Conservation (phyloP, 2,113 vertebrate species). For the Pyrgilauda ruficollis region DNA sequence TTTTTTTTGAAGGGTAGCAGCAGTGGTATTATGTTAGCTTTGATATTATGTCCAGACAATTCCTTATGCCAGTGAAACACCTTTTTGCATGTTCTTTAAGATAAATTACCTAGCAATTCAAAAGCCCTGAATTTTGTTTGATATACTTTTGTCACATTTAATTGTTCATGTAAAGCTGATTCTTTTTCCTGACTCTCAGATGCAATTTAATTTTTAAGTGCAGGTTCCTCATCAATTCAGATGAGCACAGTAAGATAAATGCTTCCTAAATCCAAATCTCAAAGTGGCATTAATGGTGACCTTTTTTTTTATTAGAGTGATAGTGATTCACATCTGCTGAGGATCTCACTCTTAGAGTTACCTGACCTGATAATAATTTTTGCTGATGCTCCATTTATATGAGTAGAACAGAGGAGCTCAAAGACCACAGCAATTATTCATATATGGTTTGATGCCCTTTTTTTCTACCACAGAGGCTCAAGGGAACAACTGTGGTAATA, state of each 20-base stretch:
- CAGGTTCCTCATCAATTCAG: background rate
- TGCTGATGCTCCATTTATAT: background rate
- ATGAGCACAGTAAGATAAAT: background rate
- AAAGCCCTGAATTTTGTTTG: background rate
- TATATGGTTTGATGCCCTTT: background rate
- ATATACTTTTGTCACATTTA: background rate
- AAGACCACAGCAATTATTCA: background rate
- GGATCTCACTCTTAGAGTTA: background rate
- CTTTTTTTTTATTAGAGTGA: background rate
- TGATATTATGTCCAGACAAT: background rate
- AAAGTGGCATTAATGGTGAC: background rate
- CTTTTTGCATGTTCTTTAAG: background rate
- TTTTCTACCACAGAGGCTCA: background rate
- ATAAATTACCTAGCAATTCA: background rate
- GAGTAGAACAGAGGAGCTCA: background rate
- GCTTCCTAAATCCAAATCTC: background rate
- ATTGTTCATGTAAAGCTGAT: background rate
- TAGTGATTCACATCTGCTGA: background rate
- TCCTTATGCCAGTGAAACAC: background rate
- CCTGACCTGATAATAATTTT: background rate
- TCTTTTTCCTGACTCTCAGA: background rate
- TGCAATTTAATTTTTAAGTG: conserved; percentile 5
- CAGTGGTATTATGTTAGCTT: background rate
- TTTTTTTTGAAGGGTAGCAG: background rate
- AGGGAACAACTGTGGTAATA: background rate